Conservation (phyloP, 2,113 vertebrate genomes). For the Gymnorhina tibicen region DNA sequence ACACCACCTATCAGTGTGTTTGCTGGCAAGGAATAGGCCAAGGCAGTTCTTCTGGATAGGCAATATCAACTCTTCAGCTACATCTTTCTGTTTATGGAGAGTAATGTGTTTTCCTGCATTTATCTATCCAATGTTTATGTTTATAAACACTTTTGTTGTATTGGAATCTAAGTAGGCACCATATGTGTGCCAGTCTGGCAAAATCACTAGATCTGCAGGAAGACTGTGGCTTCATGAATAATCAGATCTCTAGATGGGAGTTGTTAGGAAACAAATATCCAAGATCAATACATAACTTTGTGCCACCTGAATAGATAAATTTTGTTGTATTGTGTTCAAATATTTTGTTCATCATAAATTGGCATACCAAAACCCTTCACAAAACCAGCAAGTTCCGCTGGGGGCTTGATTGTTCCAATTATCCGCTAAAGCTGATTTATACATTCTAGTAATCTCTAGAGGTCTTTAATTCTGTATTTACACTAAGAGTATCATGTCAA, state of each 20-base stretch:
- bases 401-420: neutral
- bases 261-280: neutral
- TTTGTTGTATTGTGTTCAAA: neutral
- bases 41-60: neutral
- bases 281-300: neutral
- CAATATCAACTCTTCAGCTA: neutral
- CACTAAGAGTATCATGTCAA: neutral
- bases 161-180: neutral
- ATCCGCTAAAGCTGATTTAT: neutral
- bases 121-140: neutral
- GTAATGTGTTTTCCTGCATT: neutral
- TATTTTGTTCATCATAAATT: neutral
- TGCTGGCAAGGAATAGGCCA: neutral
- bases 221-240: neutral
- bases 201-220: neutral
- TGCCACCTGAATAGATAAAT: neutral
- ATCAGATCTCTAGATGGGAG: neutral
- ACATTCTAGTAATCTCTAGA: neutral
- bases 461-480: slow-evolving; percentile 8
- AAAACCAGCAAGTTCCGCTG: neutral
- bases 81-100: neutral
- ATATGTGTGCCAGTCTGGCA: neutral
- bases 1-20: fast-evolving
- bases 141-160: neutral
- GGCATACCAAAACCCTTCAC: neutral